Percentiles rank a stretch among this genome's conserved stretches.
Evolutionary conservation across 2,888 invertebrate species (phyloP).

Genomic region (Trisateles emortualis): DNA sequence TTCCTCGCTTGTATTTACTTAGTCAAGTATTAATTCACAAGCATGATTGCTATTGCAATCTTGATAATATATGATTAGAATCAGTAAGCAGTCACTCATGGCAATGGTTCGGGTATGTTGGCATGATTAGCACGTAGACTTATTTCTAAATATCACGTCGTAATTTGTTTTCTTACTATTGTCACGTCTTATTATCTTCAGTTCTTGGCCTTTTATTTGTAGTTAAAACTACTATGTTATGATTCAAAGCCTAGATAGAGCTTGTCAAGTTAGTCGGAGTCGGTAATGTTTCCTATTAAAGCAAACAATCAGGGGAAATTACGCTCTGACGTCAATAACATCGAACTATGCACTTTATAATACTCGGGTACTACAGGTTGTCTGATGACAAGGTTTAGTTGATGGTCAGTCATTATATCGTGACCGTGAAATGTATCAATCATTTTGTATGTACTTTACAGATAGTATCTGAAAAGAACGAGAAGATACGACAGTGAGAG

Average conservation of each 20-base stretch:
- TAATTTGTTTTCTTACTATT: conserved; percentile 59
- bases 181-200: conserved; percentile 71
- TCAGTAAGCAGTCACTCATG: conserved; percentile 20
- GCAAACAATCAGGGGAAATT: conserved; percentile 55
- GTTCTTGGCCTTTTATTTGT: conserved; percentile 45
- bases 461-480: conserved; percentile 47
- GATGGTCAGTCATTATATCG: conserved; percentile 35
- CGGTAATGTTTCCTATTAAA: conserved; percentile 44
- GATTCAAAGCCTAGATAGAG: conserved; percentile 13
- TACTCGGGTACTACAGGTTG: conserved; percentile 25
- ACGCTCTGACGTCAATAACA: conserved; percentile 49
- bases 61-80: conserved; percentile 13
- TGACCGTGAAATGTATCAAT: conserved; percentile 46
- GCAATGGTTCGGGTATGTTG: conserved; percentile 9
- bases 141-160: conserved; percentile 66
- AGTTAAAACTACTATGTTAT: conserved; percentile 23
- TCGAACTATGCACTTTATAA: conserved; percentile 28
- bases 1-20: neutral
- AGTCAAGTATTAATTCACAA: conserved; percentile 28
- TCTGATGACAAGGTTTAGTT: conserved; percentile 52
- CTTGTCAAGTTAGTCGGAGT: conserved; percentile 17
- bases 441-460: conserved; percentile 20
- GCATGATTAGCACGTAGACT: conserved; percentile 60
- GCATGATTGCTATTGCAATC: conserved; percentile 7
- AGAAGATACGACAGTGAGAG: conserved; percentile 54